A percentile compares a stretch with the other conserved stretches of the same genome.
Evolutionary conservation across 2,113 vertebrate genomes (phyloP).

Genomic region (Pristiophorus japonicus): DNA sequence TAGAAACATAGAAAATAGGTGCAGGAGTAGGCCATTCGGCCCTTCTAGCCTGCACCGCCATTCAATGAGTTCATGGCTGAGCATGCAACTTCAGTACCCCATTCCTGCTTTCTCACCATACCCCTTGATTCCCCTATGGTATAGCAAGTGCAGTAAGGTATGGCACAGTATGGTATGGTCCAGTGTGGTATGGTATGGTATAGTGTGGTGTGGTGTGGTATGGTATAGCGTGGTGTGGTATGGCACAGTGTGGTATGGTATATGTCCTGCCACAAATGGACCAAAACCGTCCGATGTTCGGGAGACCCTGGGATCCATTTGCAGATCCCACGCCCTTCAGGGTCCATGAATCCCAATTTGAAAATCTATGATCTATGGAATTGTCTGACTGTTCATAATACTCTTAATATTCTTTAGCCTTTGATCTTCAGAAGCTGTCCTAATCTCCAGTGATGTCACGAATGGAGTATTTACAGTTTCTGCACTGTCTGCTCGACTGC

Average conservation of each 20-base stretch:
- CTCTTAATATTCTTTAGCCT: not conserved
- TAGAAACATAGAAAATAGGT: too few relatives aligned
- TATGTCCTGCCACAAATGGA: not conserved
- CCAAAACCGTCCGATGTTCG: not conserved
- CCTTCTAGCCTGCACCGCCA: too few relatives aligned
- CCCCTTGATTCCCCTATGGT: too few relatives aligned
- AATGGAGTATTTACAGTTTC: not conserved
- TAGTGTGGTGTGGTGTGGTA: not conserved
- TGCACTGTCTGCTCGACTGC: not conserved
- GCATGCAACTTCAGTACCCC: too few relatives aligned
- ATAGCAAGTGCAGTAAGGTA: too few relatives aligned
- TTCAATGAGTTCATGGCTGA: too few relatives aligned
- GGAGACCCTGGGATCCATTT: not conserved
- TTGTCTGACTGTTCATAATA: not conserved
- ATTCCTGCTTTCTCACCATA: too few relatives aligned
- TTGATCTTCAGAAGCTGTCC: not conserved
- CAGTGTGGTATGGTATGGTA: not conserved
- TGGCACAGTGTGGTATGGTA: not conserved
- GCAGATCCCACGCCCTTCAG: not conserved
- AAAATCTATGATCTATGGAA: not conserved
- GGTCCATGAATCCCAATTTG: not conserved
- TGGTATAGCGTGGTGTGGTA: not conserved
- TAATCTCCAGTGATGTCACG: not conserved
- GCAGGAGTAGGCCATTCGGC: too few relatives aligned
- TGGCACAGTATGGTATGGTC: too few relatives aligned